Conservation (phyloP, 2,113 vertebrate species). For the Platysternon megacephalum region DNA sequence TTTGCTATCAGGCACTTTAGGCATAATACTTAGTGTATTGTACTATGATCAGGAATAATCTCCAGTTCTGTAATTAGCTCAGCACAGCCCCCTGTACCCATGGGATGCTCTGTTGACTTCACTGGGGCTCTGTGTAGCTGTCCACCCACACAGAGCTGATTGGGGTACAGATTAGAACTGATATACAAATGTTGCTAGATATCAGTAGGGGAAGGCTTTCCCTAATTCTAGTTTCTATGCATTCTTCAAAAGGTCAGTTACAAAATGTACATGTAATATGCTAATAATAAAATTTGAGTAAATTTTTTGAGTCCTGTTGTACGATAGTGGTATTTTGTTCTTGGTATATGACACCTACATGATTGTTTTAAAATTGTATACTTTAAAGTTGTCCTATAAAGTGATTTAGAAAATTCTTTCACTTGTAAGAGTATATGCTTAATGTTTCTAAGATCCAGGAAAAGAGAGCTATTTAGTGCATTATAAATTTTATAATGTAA, state of each 20-base stretch:
- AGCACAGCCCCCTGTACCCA: neutral
- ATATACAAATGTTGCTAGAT: neutral
- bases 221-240: neutral
- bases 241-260: neutral
- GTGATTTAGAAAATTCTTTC: neutral
- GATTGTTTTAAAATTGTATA: neutral
- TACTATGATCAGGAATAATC: neutral
- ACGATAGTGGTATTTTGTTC: neutral
- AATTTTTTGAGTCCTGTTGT: neutral
- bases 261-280: neutral
- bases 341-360: neutral
- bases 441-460: neutral
- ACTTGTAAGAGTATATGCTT: neutral
- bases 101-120: neutral
- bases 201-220: neutral
- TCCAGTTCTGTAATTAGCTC: neutral
- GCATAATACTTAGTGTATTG: neutral
- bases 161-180: neutral
- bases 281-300: neutral
- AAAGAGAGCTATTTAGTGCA: neutral
- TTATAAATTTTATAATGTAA: neutral
- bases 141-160: neutral
- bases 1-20: neutral
- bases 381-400: neutral
- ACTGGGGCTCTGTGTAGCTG: neutral